Conservation (phyloP, 2,888 invertebrate species). For the Cybosia mesomella region DNA sequence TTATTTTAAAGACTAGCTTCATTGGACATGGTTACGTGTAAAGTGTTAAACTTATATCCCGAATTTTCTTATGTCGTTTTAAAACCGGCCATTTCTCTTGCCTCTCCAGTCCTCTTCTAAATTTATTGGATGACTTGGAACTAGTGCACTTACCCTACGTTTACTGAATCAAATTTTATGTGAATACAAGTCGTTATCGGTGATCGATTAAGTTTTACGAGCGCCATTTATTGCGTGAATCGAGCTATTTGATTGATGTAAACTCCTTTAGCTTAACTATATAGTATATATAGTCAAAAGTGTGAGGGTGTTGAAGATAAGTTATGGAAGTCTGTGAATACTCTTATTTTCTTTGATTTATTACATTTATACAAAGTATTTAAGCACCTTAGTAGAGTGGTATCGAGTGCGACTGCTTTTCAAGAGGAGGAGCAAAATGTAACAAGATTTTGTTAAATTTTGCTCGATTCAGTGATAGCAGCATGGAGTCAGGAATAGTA, state of each 20-base stretch:
- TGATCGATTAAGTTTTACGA: constrained; percentile 49
- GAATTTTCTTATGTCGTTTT: too few species aligned
- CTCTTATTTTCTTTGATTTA: neutral
- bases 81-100: neutral
- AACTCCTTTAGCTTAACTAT: constrained; percentile 15
- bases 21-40: too few species aligned
- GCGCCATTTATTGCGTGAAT: constrained; percentile 34
- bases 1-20: too few species aligned
- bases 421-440: too few species aligned
- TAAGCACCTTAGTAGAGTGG: neutral
- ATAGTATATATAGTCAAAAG: neutral
- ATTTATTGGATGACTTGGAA: neutral
- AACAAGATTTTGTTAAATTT: too few species aligned
- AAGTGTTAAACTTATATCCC: too few species aligned
- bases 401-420: neutral
- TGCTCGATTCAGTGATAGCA: too few species aligned
- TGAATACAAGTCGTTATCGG: constrained; percentile 33
- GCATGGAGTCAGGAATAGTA: too few species aligned
- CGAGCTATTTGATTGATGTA: constrained; percentile 42
- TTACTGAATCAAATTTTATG: constrained; percentile 35
- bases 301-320: neutral
- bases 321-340: neutral
- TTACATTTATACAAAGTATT: neutral
- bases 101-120: neutral
- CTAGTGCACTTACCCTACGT: constrained; percentile 12